These are phyloP conservation scores for Ifrita kowaldi DNA, from an alignment of 2,113 vertebrate genomes.

Conservation along the genomic window DNA sequence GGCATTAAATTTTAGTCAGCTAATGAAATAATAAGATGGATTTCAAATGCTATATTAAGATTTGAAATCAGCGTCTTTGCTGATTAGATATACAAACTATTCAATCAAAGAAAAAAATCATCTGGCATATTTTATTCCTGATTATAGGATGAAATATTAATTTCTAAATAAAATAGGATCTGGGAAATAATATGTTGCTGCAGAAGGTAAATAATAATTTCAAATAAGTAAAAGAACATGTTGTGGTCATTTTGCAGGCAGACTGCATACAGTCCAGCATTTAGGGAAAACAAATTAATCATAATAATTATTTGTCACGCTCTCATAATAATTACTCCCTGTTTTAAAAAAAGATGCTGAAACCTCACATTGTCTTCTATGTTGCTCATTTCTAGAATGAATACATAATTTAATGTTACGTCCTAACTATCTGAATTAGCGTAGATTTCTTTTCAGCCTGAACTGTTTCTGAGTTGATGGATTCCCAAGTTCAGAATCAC, in stretches of 20 bases:
- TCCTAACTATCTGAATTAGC: neutral
- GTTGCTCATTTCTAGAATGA: neutral
- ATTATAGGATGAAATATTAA: neutral
- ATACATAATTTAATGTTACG: neutral
- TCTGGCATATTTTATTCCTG: neutral
- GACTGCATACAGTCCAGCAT: neutral
- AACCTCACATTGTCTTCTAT: neutral
- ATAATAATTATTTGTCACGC: neutral
- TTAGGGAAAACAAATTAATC: neutral
- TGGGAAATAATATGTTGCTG: neutral
- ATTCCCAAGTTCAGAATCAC: neutral
- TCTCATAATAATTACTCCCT: neutral
- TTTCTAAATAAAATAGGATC: neutral
- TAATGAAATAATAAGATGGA: neutral
- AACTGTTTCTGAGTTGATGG: neutral
- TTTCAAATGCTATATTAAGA: neutral
- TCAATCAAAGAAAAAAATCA: neutral
- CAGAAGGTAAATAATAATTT: conserved; percentile 1
- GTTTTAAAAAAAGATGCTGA: neutral
- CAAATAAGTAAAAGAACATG: neutral
- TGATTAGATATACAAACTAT: neutral
- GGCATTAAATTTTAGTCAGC: neutral
- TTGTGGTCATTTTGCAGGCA: neutral
- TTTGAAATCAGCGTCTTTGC: neutral
- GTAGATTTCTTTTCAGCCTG: neutral